Evolutionary conservation across 2,113 vertebrate genomes (phyloP), one percentile per base, ranked within the genome.

Genomic region (Egretta garzetta): DNA sequence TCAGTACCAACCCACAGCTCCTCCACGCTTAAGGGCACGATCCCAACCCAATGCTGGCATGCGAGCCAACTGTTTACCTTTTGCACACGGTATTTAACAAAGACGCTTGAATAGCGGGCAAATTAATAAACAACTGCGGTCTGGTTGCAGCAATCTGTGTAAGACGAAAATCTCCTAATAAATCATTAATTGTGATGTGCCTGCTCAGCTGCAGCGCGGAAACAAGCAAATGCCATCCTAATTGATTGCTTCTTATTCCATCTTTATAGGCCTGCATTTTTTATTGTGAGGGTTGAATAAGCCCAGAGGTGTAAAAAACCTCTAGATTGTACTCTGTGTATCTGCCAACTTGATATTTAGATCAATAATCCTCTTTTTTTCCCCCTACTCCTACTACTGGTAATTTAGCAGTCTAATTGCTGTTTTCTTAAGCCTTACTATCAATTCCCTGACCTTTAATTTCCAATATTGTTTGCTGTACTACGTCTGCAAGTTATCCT

Each of bases 381-480:
- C 4, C 2, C 1, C 30, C 53, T 15, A 47, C 50, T 87, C 74
- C 62, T 88, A 88, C 91, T 90, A 76, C 93, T 1, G 9, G 89
- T 92, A 91, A 96, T 96, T 96, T 96, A 95, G 93, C 93, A 96
- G 91, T 53, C 93, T 96, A 96, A 97, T 97, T 97, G 87, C 89
- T 96, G 94, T 96, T 97, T 95, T 94, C 95, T 90, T 96, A 97
- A 95, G 93, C 89, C 87, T 92, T 90, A 37, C 81, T 96, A 97
- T 96, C 95, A 96, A 94, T 96, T 94, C 95, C 83, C 70, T 93
- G 94, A 97, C 97, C 97, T 97, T 97, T 97, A 96, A 94, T 97
- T 96, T 96, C 91, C 94, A 92, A 94, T 97, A 95, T 59, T 0
- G 2, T 63, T 88, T 47, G 87, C 97, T 90, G 70, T 84, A 79